These are phyloP conservation scores for Ictalurus furcatus DNA, from an alignment of 2,113 vertebrate species.

Conservation along the genomic window DNA sequence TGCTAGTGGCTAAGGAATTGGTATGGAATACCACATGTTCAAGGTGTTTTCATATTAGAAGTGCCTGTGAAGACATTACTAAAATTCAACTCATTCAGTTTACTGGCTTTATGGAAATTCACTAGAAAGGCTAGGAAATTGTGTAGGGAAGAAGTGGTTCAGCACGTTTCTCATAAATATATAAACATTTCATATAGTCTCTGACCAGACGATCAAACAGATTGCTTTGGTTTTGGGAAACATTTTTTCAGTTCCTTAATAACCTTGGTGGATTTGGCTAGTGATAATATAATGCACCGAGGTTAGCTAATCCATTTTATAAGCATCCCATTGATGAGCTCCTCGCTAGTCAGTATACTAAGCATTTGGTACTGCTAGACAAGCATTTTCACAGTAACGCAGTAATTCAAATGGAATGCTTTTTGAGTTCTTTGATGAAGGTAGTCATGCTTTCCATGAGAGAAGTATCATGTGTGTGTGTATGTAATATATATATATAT, in stretches of 20 bases:
- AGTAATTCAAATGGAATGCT: background rate
- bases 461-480: background rate
- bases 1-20: background rate
- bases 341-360: background rate
- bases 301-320: background rate
- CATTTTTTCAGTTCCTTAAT: background rate
- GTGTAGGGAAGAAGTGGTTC: background rate
- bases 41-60: background rate
- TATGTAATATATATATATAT: too few species aligned
- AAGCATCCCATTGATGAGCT: background rate
- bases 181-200: background rate
- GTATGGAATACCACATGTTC: background rate
- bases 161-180: background rate
- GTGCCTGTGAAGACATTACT: background rate
- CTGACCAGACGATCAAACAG: background rate
- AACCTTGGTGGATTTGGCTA: background rate
- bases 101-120: background rate
- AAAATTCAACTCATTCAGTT: background rate
- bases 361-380: background rate
- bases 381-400: background rate
- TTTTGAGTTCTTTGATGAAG: background rate
- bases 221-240: background rate
- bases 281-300: background rate
- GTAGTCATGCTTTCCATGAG: background rate
- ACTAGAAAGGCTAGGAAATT: background rate